phyloP scores from a whole-genome alignment of 1,140 invertebrate species.

The Centruroides sculpturatus region DNA sequence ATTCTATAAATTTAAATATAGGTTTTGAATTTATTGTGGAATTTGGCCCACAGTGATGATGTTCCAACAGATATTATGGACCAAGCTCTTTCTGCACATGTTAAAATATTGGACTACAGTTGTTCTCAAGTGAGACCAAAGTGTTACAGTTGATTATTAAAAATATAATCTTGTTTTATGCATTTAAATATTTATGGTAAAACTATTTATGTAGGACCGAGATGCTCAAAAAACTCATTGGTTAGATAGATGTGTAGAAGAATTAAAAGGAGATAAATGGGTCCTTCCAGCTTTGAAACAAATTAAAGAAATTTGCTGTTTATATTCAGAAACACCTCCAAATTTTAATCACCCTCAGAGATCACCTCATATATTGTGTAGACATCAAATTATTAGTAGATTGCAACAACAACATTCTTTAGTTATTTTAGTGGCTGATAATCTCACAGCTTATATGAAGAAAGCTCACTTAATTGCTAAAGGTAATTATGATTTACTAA shows the following conservation, averaged over 20 bases:
- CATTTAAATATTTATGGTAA: too few relatives aligned
- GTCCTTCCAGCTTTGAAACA: conserved; percentile 87
- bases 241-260: conserved; percentile 89
- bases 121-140: conserved; percentile 52
- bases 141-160: too few relatives aligned
- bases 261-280: conserved; percentile 79
- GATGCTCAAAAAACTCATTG: conserved; percentile 92
- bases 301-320: conserved; percentile 86
- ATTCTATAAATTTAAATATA: conserved; percentile 21
- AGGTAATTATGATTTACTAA: conserved; percentile 28
- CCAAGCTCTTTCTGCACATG: conserved; percentile 83
- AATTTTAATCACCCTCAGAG: conserved; percentile 43
- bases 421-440: conserved; percentile 85
- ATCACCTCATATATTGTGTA: conserved; percentile 33
- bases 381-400: conserved; percentile 72
- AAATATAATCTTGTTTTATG: too few relatives aligned
- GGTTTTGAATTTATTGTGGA: conserved; percentile 94
- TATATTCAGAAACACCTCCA: conserved; percentile 66
- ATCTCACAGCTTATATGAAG: conserved; percentile 81
- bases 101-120: conserved; percentile 96
- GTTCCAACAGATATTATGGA: conserved; percentile 96
- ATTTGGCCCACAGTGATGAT: conserved; percentile 88
- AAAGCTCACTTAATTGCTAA: conserved; percentile 54
- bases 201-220: conserved; percentile 49
- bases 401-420: conserved; percentile 82